These are phyloP conservation scores for Chrysolina haemoptera DNA, from an alignment of 2,888 invertebrate genomes.

Conservation along the genomic window DNA sequence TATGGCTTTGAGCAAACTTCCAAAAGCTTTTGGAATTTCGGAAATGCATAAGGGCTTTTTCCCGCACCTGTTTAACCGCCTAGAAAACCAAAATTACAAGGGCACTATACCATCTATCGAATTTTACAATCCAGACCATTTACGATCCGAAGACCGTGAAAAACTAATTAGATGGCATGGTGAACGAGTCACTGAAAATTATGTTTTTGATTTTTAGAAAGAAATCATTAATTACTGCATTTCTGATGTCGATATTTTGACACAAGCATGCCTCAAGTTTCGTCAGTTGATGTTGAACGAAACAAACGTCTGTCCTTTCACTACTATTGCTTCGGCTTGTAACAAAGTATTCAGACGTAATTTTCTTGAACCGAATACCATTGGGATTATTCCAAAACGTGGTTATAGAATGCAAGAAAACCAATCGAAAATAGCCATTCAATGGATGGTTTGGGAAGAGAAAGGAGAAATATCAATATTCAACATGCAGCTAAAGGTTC, in stretches of 20 bases:
- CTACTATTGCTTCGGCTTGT: constrained; percentile 55
- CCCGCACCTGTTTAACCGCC: constrained; percentile 51
- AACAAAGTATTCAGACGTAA: constrained; percentile 53
- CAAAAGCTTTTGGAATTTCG: constrained; percentile 41
- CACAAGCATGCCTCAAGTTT: constrained; percentile 26
- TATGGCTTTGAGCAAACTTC: constrained; percentile 47
- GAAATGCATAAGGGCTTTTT: constrained; percentile 50
- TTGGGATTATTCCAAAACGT: constrained; percentile 55
- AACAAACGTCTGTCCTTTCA: constrained; percentile 50
- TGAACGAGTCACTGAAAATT: constrained; percentile 27
- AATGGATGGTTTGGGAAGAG: constrained; percentile 47
- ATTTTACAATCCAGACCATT: constrained; percentile 34
- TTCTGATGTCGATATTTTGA: constrained; percentile 49
- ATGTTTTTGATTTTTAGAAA: constrained; percentile 57
- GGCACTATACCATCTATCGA: constrained; percentile 36
- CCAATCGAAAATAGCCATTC: constrained; percentile 34
- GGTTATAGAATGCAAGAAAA: constrained; percentile 55
- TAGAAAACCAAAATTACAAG: constrained; percentile 36
- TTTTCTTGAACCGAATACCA: constrained; percentile 54
- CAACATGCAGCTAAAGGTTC: constrained; percentile 40
- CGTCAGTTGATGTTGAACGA: constrained; percentile 28
- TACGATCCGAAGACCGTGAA: constrained; percentile 23
- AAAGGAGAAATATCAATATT: constrained; percentile 43
- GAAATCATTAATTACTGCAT: constrained; percentile 54
- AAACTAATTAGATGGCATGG: constrained; percentile 42